Conservation (phyloP, 2,113 vertebrate genomes). For the Calypte anna region DNA sequence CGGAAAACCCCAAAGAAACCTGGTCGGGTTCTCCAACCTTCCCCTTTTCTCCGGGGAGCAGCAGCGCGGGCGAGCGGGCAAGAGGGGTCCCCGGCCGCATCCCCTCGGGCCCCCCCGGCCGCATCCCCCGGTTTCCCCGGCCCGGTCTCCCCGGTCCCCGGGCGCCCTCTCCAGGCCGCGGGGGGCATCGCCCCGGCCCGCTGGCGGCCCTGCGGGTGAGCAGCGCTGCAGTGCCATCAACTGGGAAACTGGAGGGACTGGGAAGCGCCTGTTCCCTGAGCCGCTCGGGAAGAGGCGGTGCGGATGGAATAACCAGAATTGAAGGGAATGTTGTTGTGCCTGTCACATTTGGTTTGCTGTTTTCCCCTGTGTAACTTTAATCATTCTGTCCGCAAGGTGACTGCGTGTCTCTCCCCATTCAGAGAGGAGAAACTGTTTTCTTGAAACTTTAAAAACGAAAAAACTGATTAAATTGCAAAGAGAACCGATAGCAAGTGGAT, state of each 20-base stretch:
- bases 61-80: not conserved
- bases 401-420: not conserved
- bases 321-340: not conserved
- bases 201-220: too few relatives aligned
- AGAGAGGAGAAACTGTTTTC: not conserved
- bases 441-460: not conserved
- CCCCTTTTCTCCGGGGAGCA: not conserved
- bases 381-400: not conserved
- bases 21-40: fast-evolving
- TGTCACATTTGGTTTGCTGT: not conserved
- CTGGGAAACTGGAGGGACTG: not conserved
- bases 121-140: not conserved
- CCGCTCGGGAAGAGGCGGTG: not conserved
- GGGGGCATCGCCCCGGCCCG: too few relatives aligned
- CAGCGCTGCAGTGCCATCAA: not conserved
- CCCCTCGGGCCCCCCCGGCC: not conserved
- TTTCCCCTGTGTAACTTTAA: not conserved
- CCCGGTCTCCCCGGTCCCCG: too few relatives aligned
- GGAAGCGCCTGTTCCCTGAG: fast-evolving
- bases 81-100: not conserved
- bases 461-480: not conserved
- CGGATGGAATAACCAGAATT: not conserved
- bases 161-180: too few relatives aligned
- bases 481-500: not conserved
- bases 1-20: not conserved